Base-by-base conservation (phyloP, 2,797 vertebrate species). In the Enteromius treurensis region DNA sequence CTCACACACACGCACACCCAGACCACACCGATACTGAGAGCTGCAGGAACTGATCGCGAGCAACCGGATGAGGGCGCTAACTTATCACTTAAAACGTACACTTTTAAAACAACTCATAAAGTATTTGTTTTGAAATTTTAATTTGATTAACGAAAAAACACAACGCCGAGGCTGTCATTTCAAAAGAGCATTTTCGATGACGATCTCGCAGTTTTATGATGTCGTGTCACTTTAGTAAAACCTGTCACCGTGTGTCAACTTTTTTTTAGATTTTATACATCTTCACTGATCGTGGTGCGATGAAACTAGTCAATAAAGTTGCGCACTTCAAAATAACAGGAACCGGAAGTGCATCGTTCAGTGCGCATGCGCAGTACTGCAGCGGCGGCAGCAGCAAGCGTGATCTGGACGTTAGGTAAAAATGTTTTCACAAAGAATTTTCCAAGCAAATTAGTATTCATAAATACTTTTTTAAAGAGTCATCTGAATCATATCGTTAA, bases 361-460 rank as follows among this genome's bases (percentile, higher is more conserved):
- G 0, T 4, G 70, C 19, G 86, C 92, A 91, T 91, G 92, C 92
- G 92, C 84, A 77, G 6, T 42, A 49, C 4, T 0, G 13, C 10
- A 29, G 17, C 45, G 45, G 7, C 10, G 47, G 74, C 49, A 1
- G 45, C 37, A 32, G 69, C 42, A 1, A 81, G 90, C 91, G 91
- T 81, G 89, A 89, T 14, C 49, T 42, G 10, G 42, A 84, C 90
- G 90, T 84, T 53, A 80, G 75, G 69, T 76, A 82, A 70, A 42
- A 17, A 5, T 26, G 3, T 49, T 19, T 40, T 21, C 51, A 82
- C 83, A 15, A 62, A 4, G n/a, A 1, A 1, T 11, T 23, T 32
- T 9, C 1, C 42, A 4, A 47, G 60, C 0, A 34, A 34, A 8
- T 7, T 73, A 0, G 5, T 3, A 9, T 6, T 10, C 34, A 23